Conservation (phyloP, 2,888 invertebrate species). For the Harpalus rubripes region DNA sequence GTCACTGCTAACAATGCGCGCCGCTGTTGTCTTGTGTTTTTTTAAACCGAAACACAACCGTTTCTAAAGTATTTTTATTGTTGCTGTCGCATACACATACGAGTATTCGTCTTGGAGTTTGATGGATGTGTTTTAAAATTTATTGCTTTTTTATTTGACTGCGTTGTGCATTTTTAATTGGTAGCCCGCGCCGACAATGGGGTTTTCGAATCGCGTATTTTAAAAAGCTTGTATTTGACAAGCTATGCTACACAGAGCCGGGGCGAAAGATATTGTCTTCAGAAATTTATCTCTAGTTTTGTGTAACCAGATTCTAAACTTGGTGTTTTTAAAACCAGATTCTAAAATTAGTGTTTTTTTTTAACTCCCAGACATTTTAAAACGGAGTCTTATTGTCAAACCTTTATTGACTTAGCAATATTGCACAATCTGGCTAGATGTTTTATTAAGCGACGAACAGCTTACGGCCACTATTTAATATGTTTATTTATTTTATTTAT, state of each 20-base stretch:
- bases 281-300: too few relatives aligned
- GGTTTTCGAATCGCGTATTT: constrained; percentile 56
- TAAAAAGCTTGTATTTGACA: constrained; percentile 59
- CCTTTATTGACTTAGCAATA: too few relatives aligned
- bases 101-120: constrained; percentile 40
- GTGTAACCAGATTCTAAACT: too few relatives aligned
- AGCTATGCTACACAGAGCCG: constrained; percentile 15
- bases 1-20: constrained; percentile 61
- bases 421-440: too few relatives aligned
- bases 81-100: constrained; percentile 57
- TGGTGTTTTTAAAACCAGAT: too few relatives aligned
- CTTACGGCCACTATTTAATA: too few relatives aligned
- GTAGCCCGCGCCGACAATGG: constrained; percentile 51
- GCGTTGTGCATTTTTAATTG: constrained; percentile 64
- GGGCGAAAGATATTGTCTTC: background rate
- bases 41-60: constrained; percentile 61
- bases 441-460: too few relatives aligned
- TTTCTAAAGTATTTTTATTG: constrained; percentile 65
- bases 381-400: too few relatives aligned
- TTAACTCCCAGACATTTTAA: too few relatives aligned
- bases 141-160: constrained; percentile 64
- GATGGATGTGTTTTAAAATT: constrained; percentile 65
- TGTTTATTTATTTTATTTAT: too few relatives aligned
- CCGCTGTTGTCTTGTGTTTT: constrained; percentile 62
- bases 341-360: too few relatives aligned